These are phyloP conservation scores for Pelvicachromis taeniatus DNA, from an alignment of 2,113 vertebrate species.

Conservation along the genomic window DNA sequence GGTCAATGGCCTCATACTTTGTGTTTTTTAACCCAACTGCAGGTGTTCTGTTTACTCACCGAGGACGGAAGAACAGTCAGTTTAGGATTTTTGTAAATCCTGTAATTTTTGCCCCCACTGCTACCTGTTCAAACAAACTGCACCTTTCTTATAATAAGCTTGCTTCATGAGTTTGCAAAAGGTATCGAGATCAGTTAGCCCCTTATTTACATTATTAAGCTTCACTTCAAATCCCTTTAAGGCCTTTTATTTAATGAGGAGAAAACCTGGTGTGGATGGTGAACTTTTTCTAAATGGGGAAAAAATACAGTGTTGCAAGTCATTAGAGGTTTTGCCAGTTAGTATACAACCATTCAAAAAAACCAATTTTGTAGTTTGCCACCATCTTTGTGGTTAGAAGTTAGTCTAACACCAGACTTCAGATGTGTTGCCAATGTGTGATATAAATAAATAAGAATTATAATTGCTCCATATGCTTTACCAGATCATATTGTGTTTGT, in stretches of 20 bases:
- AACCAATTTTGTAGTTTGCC: neutral
- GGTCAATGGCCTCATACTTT: neutral
- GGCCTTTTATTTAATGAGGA: neutral
- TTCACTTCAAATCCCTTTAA: neutral
- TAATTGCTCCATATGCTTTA: neutral
- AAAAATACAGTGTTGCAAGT: neutral
- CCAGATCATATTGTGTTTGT: neutral
- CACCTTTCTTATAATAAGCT: accelerated
- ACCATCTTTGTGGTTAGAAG: no score
- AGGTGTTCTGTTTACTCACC: neutral
- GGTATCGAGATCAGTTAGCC: neutral
- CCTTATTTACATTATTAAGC: neutral
- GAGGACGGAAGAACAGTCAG: neutral
- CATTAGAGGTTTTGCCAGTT: neutral
- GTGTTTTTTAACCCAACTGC: neutral
- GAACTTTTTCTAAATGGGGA: neutral
- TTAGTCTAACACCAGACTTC: no score
- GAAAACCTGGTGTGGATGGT: accelerated
- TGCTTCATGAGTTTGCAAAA: neutral
- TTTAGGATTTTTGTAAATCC: neutral
- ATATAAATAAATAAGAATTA: neutral
- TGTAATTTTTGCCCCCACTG: neutral
- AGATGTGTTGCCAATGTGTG: neutral
- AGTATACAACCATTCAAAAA: neutral
- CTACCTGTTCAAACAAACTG: neutral